A percentile compares a stretch with the other conserved stretches of the same genome.
These are phyloP conservation scores for Dermochelys coriacea DNA, from an alignment of 2,797 vertebrate genomes.

Conservation along the genomic window DNA sequence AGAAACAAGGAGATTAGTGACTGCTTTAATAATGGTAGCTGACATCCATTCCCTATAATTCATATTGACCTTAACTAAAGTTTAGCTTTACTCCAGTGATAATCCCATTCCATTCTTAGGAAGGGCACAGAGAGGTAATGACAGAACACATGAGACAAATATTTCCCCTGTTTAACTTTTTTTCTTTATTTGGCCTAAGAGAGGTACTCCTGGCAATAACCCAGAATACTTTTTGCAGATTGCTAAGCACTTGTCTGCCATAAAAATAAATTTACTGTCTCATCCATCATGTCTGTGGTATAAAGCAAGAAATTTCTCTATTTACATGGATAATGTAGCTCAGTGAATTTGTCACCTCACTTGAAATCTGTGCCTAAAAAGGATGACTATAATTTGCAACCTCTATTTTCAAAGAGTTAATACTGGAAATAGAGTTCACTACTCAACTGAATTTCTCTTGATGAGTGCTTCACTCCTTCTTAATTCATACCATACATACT, in stretches of 20 bases:
- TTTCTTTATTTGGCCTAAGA: neutral
- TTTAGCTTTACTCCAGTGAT: neutral
- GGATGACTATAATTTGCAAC: neutral
- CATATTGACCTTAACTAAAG: neutral
- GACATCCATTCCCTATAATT: neutral
- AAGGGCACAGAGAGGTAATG: neutral
- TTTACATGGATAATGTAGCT: neutral
- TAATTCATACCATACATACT: neutral
- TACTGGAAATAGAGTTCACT: neutral
- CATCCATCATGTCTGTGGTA: neutral
- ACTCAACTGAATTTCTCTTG: neutral
- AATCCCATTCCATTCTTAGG: neutral
- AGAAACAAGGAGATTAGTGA: neutral
- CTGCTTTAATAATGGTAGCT: neutral
- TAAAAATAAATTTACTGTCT: neutral
- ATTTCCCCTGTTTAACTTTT: neutral
- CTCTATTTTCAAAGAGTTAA: neutral
- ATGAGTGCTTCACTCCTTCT: neutral
- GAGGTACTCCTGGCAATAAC: neutral
- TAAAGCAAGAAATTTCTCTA: neutral
- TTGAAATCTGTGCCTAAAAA: neutral
- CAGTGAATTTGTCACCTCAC: neutral
- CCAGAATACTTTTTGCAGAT: neutral
- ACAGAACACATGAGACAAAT: neutral
- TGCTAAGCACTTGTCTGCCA: neutral